These are phyloP conservation scores for Peromyscus polionotus DNA, from an alignment of 2,113 vertebrate genomes.

Conservation along the genomic window DNA sequence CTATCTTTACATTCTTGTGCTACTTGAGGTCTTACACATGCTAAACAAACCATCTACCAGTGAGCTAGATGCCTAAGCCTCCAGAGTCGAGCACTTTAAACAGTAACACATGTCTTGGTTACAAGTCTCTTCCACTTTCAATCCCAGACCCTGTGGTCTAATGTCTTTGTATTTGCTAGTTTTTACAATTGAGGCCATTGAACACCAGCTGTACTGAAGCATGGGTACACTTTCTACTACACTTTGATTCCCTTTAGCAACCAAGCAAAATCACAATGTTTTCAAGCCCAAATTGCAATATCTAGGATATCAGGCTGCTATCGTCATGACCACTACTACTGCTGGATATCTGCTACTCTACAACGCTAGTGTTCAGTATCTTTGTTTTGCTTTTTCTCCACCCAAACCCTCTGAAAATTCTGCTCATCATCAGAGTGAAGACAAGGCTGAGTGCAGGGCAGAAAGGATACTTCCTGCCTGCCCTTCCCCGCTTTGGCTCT, in stretches of 20 bases:
- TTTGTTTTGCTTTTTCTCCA: constrained; percentile 88
- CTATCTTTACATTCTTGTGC: neutral
- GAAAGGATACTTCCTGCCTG: constrained; percentile 94
- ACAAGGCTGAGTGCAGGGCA: constrained; percentile 92
- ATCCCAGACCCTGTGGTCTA: constrained; percentile 77
- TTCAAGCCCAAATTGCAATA: constrained; percentile 85
- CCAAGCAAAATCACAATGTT: constrained; percentile 75
- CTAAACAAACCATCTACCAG: neutral
- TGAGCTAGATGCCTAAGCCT: neutral
- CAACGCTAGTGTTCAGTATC: constrained; percentile 87
- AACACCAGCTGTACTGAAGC: constrained; percentile 85
- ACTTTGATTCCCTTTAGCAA: constrained; percentile 73
- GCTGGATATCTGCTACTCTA: constrained; percentile 91
- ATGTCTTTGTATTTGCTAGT: constrained; percentile 73
- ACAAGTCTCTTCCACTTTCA: constrained; percentile 50
- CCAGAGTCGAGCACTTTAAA: constrained; percentile 82
- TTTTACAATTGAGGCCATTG: constrained; percentile 79
- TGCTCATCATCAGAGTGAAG: constrained; percentile 93
- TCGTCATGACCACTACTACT: constrained; percentile 93
- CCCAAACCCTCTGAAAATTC: constrained; percentile 81
- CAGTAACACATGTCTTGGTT: constrained; percentile 80
- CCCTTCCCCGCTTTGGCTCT: constrained; percentile 89
- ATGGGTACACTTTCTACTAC: constrained; percentile 79
- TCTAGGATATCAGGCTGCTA: constrained; percentile 94
- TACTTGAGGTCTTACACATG: neutral